Evolutionary conservation across 2,797 vertebrate species (phyloP), one percentile per base, ranked within the genome.

Genomic region (Menidia menidia): DNA sequence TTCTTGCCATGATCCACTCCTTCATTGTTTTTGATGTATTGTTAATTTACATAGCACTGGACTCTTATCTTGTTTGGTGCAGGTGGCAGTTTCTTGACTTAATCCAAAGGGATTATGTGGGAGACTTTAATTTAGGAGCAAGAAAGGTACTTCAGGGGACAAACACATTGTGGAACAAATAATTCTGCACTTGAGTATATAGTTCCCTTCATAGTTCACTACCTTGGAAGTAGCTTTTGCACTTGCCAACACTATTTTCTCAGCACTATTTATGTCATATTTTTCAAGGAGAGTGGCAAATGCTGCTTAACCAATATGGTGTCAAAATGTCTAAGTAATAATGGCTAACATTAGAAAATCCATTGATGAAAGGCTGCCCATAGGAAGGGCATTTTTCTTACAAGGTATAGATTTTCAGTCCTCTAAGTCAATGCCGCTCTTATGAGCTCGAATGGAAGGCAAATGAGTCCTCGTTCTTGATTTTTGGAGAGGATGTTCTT

Each of bases 21-120:
- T n/a, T 47, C n/a, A 47, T n/a, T n/a, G 16, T 47, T 47, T 6
- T 47, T 47, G 45, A 47, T 47, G 45, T n/a, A 47, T n/a, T 18
- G 3, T 47, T 2, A 18, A 18, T 48, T 19, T 9, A 18, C 18
- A 19, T 48, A 48, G 6, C 47, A 48, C 47, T 48, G n/a, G 9
- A 48, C 47, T 48, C 47, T 48, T 48, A 48, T 48, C 15, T n/a
- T 9, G 47, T 18, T 18, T n/a, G 11, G 8, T 10, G 47, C n/a
- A 48, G 47, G 47, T 48, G 18, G 47, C n/a, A 18, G 47, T 19
- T 48, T 48, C 47, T 48, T 48, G 45, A 48, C 47, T 48, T 48
- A 19, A 48, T 19, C n/a, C 47, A 19, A 48, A 25, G 47, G 18
- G 47, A 18, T 19, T 48, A 19, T 3, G 45, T 48, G 47, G 47